phyloP scores from a whole-genome alignment of 2,888 invertebrate species.

The Embidobia sp. region DNA sequence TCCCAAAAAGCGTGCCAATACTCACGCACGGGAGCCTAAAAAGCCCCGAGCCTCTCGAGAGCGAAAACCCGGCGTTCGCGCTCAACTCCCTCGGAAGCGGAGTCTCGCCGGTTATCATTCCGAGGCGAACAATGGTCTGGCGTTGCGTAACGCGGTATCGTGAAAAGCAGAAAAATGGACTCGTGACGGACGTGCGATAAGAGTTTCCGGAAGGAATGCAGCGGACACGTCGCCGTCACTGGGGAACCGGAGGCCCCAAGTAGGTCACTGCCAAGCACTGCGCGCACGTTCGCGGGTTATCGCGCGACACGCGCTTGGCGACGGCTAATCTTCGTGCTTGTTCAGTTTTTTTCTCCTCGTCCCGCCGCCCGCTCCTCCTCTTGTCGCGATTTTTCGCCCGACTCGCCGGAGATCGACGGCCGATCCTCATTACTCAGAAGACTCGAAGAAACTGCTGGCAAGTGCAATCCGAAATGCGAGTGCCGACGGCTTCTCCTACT shows the following conservation, averaged over 20 bases:
- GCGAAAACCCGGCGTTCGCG: too few relatives aligned
- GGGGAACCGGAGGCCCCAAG: constrained; percentile 71
- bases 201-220: constrained; percentile 51
- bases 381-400: too few relatives aligned
- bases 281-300: constrained; percentile 41
- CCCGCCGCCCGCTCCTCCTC: too few relatives aligned
- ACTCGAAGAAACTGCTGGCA: constrained; percentile 64
- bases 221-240: constrained; percentile 41
- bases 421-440: constrained; percentile 58
- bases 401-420: background rate
- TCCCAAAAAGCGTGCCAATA: too few relatives aligned
- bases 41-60: too few relatives aligned
- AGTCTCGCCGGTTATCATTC: too few relatives aligned
- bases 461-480: constrained; percentile 64
- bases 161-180: constrained; percentile 8
- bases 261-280: constrained; percentile 76
- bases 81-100: too few relatives aligned
- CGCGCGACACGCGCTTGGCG: constrained; percentile 30
- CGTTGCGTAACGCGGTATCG: constrained; percentile 36
- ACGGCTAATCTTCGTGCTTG: constrained; percentile 14
- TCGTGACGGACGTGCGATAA: constrained; percentile 38
- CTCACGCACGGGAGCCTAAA: too few relatives aligned
- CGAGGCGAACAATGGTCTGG: too few relatives aligned
- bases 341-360: too few relatives aligned
- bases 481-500: constrained; percentile 65